A percentile compares a stretch with the other conserved stretches of the same genome.
These are phyloP conservation scores for Graphium colonna DNA, from an alignment of 2,888 invertebrate genomes.

Conservation along the genomic window DNA sequence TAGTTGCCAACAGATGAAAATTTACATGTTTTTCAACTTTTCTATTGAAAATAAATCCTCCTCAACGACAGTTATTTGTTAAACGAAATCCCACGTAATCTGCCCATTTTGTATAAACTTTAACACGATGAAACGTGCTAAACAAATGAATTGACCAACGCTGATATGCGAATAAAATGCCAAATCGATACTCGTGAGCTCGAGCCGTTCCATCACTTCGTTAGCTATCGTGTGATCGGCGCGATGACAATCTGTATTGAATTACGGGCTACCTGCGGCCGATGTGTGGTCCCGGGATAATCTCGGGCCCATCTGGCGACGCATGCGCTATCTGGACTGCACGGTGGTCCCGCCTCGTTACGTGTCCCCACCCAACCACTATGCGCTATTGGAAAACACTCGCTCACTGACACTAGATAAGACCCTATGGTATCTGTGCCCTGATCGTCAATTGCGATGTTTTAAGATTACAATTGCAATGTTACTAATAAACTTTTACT, in stretches of 20 bases:
- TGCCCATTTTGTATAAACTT: too few species aligned
- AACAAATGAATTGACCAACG: too few species aligned
- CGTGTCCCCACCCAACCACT: conserved; percentile 62
- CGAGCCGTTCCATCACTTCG: conserved; percentile 60
- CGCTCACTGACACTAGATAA: conserved; percentile 71
- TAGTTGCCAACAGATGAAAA: too few species aligned
- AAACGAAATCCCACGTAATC: too few species aligned
- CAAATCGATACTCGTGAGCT: conserved; percentile 41
- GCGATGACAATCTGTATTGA: conserved; percentile 79
- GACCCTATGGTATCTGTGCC: conserved; percentile 33
- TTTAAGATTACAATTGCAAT: too few species aligned
- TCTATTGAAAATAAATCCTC: too few species aligned
- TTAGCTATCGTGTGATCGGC: conserved; percentile 75
- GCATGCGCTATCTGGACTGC: conserved; percentile 64
- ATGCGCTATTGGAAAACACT: conserved; percentile 73
- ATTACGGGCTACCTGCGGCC: conserved; percentile 75
- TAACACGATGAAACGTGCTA: too few species aligned
- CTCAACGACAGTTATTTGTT: too few species aligned
- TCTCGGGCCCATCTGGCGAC: conserved; percentile 68
- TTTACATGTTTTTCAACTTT: too few species aligned
- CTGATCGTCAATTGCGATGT: conserved; percentile 12
- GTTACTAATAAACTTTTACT: too few species aligned
- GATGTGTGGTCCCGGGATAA: conserved; percentile 75
- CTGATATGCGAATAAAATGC: neutral
- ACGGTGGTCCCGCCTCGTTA: conserved; percentile 76